Conservation (phyloP, 2,113 vertebrate species). For the Tyto alba region DNA sequence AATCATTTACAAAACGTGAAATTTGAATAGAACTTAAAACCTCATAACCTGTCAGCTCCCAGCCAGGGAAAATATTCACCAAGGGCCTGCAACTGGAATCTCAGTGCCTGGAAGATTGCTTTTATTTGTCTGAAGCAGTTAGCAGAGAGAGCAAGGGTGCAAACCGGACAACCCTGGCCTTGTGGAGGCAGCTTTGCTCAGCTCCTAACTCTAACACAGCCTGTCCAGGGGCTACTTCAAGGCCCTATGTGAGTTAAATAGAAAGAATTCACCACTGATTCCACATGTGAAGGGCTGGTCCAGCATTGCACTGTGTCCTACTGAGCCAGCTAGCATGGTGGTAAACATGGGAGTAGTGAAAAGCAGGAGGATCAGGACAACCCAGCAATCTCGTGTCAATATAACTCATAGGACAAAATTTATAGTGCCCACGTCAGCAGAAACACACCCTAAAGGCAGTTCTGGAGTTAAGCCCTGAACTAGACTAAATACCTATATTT, state of each 20-base stretch:
- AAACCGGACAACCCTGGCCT: neutral
- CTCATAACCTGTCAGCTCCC: conserved; percentile 6
- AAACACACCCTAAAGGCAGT: neutral
- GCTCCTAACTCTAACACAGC: neutral
- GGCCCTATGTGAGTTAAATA: neutral
- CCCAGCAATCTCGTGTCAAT: neutral
- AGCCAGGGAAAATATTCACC: conserved; percentile 4
- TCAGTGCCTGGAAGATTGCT: neutral
- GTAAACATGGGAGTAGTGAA: fast-evolving
- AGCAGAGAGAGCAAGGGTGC: neutral
- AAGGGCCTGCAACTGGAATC: neutral
- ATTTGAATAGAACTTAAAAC: neutral
- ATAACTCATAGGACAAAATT: neutral
- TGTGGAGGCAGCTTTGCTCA: neutral
- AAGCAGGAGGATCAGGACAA: neutral
- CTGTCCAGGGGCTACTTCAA: neutral
- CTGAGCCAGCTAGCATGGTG: fast-evolving
- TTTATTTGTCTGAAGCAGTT: neutral
- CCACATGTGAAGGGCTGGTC: neutral
- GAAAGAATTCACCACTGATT: neutral
- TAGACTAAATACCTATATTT: neutral
- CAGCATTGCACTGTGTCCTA: neutral
- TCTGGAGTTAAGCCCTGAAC: neutral
- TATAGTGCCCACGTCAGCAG: neutral
- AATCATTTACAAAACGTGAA: conserved; percentile 24